Evolutionary conservation across 2,797 vertebrate genomes (phyloP).

Genomic region (Sparidentex hasta): DNA sequence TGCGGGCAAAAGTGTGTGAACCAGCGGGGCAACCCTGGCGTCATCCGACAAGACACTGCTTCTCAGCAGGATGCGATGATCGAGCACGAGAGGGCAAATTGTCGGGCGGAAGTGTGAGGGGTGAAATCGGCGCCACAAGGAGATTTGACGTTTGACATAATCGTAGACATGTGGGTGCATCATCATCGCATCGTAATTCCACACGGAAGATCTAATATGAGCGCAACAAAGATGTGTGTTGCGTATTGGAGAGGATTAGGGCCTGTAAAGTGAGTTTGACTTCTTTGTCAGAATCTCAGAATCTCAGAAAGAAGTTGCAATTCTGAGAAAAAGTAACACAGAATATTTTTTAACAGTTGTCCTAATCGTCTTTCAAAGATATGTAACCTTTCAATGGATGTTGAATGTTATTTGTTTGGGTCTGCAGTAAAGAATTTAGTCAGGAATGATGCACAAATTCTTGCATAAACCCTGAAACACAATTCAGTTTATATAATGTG

Average conservation of each 20-base stretch:
- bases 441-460: conserved; percentile 11
- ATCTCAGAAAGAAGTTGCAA: no score
- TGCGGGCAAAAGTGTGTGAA: conserved; percentile 63
- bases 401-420: conserved; percentile 16
- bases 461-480: conserved; percentile 3
- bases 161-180: background rate
- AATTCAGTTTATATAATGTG: background rate
- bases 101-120: conserved; percentile 24
- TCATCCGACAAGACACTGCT: conserved; percentile 67
- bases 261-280: no score
- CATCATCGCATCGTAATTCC: background rate
- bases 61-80: conserved; percentile 68
- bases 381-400: background rate
- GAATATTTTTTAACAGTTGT: no score
- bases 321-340: no score
- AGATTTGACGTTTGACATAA: conserved; percentile 13
- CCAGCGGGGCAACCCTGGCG: conserved; percentile 43
- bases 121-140: conserved; percentile 29
- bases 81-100: conserved; percentile 63
- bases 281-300: no score
- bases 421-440: conserved; percentile 5
- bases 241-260: no score
- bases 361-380: no score
- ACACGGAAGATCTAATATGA: conserved; percentile 16
- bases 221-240: background rate